Evolutionary conservation across 2,113 vertebrate genomes (phyloP).

Genomic region (Vidua chalybeata): DNA sequence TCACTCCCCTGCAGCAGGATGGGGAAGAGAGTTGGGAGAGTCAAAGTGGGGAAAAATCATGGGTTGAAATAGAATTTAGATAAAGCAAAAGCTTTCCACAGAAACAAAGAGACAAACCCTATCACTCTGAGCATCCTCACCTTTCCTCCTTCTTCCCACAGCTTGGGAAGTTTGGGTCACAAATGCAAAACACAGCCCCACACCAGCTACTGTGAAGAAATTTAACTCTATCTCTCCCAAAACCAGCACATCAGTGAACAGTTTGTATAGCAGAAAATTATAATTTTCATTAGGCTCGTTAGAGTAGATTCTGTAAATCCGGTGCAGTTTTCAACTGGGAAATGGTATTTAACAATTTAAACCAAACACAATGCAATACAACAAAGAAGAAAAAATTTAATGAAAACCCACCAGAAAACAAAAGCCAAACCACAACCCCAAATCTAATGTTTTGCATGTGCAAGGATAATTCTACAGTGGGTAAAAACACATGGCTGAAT

Average conservation of each 20-base stretch:
- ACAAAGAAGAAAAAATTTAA: background rate
- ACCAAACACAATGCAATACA: background rate
- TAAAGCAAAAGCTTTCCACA: background rate
- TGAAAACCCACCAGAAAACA: background rate
- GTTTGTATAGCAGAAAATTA: background rate
- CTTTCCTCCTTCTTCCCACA: background rate
- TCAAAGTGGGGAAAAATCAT: background rate
- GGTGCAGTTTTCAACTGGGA: background rate
- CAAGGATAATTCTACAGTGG: background rate
- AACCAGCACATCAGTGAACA: background rate
- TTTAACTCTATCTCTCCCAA: background rate
- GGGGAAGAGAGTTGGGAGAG: background rate
- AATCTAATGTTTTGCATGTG: background rate
- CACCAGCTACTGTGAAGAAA: background rate
- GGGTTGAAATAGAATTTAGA: background rate
- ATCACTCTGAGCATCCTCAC: background rate
- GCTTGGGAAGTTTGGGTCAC: background rate
- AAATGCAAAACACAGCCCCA: background rate
- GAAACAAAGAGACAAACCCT: background rate
- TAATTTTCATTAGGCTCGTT: background rate
- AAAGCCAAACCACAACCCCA: background rate
- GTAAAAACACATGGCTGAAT: background rate
- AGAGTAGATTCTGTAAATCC: background rate
- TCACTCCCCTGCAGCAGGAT: background rate
- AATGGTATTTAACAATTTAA: background rate